phyloP scores from a whole-genome alignment of 2,113 vertebrate species.

The Tragulus kanchil region DNA sequence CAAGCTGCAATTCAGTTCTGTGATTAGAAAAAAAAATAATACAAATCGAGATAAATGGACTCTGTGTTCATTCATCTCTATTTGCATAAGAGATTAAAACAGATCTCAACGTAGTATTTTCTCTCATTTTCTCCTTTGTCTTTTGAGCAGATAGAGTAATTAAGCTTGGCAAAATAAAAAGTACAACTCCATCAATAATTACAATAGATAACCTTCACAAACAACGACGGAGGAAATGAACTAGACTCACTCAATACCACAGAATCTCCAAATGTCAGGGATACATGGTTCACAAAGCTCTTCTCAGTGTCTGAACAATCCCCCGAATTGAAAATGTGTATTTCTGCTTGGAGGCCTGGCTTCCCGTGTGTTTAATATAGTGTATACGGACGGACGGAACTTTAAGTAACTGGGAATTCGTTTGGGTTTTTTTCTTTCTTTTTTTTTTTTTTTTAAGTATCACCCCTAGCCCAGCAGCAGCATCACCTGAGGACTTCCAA shows the following conservation, averaged over 20 bases:
- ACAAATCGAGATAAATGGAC: conserved; percentile 26
- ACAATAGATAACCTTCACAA: conserved; percentile 2
- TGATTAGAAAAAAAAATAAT: neutral
- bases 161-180: conserved; percentile 52
- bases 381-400: neutral
- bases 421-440: no score
- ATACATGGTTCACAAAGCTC: neutral
- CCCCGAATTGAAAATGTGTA: neutral
- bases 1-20: conserved; percentile 54
- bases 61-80: conserved; percentile 32
- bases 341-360: neutral
- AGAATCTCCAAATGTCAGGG: conserved; percentile 37
- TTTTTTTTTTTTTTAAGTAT: neutral
- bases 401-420: neutral
- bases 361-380: neutral
- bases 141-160: neutral
- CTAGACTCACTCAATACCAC: neutral
- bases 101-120: conserved; percentile 12
- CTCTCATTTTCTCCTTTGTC: conserved; percentile 42
- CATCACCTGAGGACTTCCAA: conserved; percentile 1
- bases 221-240: neutral
- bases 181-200: neutral
- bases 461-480: neutral
- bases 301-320: neutral
- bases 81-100: conserved; percentile 42